Evolutionary conservation across 2,113 vertebrate species (phyloP).

Genomic region (Strix uralensis): DNA sequence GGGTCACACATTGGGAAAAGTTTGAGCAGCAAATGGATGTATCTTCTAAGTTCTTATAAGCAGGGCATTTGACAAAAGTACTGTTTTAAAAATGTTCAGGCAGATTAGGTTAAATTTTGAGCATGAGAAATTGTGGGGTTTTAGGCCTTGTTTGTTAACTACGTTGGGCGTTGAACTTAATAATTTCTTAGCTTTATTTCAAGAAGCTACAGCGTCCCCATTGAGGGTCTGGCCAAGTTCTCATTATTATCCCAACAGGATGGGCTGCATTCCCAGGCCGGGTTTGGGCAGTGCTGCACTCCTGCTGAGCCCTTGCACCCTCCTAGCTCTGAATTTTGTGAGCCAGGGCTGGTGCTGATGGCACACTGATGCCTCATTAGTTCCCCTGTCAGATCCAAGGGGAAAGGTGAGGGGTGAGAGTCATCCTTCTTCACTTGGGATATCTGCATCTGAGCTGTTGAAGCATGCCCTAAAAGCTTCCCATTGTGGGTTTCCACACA

Average conservation of each 20-base stretch:
- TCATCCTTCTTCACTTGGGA: not conserved
- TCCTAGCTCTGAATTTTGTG: not conserved
- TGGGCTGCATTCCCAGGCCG: accelerated
- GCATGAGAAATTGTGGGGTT: not conserved
- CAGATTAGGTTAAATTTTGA: not conserved
- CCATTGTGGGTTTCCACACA: accelerated
- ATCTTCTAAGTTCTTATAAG: not conserved
- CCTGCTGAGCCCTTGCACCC: not conserved
- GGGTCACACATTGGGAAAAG: not conserved
- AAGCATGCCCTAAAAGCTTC: not conserved
- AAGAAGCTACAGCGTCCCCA: not conserved
- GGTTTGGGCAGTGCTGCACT: not conserved
- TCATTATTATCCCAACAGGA: not conserved
- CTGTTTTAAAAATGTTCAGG: not conserved
- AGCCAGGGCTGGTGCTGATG: not conserved
- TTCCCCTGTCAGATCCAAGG: not conserved
- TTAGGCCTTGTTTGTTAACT: not conserved
- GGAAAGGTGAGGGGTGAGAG: not conserved
- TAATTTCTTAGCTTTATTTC: not conserved
- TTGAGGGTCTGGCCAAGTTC: not conserved
- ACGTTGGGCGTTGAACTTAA: accelerated
- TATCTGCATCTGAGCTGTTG: not conserved
- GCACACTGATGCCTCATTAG: accelerated
- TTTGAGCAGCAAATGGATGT: not conserved
- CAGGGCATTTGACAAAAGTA: not conserved